Conservation (phyloP, 2,113 vertebrate genomes). For the Neolamprologus sp. region DNA sequence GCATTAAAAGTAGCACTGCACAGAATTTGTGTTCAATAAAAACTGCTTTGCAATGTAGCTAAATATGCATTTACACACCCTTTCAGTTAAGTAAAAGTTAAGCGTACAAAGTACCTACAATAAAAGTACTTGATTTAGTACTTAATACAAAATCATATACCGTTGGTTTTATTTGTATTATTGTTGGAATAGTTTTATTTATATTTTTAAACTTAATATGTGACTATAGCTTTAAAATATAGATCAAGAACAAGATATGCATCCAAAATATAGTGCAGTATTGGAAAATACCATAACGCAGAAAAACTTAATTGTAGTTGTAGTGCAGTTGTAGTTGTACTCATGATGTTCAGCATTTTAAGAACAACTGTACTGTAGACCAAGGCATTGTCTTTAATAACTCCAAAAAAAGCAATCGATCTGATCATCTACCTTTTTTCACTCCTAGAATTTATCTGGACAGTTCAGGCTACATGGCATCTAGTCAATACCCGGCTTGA, state of each 20-base stretch:
- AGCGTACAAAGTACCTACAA: background rate
- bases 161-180: background rate
- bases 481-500: slow-evolving; percentile 67
- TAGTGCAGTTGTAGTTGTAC: background rate
- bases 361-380: background rate
- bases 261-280: background rate
- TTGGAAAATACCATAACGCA: background rate
- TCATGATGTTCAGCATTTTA: background rate
- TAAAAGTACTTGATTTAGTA: background rate
- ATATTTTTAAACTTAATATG: background rate
- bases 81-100: background rate
- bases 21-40: background rate
- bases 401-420: background rate
- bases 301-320: background rate
- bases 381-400: background rate
- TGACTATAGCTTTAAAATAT: background rate
- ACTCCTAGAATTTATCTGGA: slow-evolving; percentile 73
- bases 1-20: background rate
- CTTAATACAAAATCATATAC: background rate
- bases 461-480: slow-evolving; percentile 71
- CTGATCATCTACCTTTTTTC: background rate
- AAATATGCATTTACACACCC: background rate
- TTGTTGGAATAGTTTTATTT: background rate
- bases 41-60: background rate
- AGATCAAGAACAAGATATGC: background rate